A percentile compares a stretch with the other conserved stretches of the same genome.
phyloP scores from a whole-genome alignment of 2,888 invertebrate genomes.

The Gortyna flavago region DNA sequence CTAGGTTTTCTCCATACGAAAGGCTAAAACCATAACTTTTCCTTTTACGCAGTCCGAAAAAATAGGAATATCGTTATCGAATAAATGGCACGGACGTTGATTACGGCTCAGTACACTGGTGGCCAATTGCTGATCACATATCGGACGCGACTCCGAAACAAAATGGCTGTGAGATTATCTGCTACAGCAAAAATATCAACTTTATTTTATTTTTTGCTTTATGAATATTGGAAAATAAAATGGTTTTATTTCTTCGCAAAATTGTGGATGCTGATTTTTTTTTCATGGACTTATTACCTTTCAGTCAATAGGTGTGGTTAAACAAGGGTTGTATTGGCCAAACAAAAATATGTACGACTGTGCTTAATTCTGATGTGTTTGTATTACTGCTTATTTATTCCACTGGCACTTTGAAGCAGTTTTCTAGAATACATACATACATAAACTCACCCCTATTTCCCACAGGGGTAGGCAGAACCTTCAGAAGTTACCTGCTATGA shows the following conservation, averaged over 20 bases:
- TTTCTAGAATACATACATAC: neutral
- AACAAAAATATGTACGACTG: conserved; percentile 18
- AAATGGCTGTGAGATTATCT: conserved; percentile 61
- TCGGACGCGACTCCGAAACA: conserved; percentile 60
- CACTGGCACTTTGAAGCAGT: neutral
- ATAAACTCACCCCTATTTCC: neutral
- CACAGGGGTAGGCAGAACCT: too few species aligned
- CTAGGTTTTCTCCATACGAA: conserved; percentile 13
- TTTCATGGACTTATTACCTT: conserved; percentile 39
- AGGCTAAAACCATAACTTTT: conserved; percentile 47
- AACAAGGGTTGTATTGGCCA: conserved; percentile 22
- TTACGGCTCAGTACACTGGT: conserved; percentile 66
- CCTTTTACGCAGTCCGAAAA: conserved; percentile 40
- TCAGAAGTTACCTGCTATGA: neutral
- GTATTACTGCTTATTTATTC: conserved; percentile 5
- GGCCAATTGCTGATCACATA: conserved; percentile 70
- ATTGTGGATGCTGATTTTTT: conserved; percentile 43
- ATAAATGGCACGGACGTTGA: conserved; percentile 64
- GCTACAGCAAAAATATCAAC: conserved; percentile 62
- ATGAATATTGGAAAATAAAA: conserved; percentile 60
- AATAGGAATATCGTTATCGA: conserved; percentile 56
- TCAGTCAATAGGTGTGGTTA: conserved; percentile 31
- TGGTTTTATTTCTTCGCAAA: conserved; percentile 51
- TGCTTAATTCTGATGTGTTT: conserved; percentile 22
- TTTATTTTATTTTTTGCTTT: conserved; percentile 55